A percentile compares a stretch with the other conserved stretches of the same genome.
These are phyloP conservation scores for Hydractinia symbiolongicarpus DNA, from an alignment of 30 jellyfish, hydroid and myxozoan species.

Conservation along the genomic window DNA sequence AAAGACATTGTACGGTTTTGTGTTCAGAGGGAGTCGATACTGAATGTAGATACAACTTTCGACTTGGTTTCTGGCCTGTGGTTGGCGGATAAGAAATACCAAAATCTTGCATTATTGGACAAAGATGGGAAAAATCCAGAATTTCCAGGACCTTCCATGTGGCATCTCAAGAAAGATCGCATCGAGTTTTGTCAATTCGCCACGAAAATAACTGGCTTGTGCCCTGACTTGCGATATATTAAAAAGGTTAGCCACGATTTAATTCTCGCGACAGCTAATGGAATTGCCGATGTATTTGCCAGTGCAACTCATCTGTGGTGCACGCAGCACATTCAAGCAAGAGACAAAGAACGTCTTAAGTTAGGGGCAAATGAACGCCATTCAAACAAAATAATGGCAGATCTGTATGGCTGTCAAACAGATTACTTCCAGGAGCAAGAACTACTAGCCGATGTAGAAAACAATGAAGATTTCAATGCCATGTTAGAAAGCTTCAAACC, in stretches of 20 bases:
- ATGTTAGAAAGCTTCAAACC: neutral
- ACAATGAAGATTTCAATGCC: neutral
- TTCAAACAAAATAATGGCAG: conserved; percentile 35
- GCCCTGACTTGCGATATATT: conserved; percentile 17
- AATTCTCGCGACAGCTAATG: conserved; percentile 36
- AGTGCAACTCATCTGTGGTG: conserved; percentile 44
- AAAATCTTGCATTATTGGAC: conserved; percentile 31
- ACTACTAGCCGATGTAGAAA: conserved; percentile 18
- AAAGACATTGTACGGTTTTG: conserved; percentile 35
- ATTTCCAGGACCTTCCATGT: conserved; percentile 1
- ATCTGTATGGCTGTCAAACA: conserved; percentile 37
- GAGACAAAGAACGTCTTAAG: conserved; percentile 26
- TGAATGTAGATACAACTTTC: conserved; percentile 40
- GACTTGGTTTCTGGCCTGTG: conserved; percentile 23
- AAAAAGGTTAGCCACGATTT: conserved; percentile 46
- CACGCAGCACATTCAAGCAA: conserved; percentile 38
- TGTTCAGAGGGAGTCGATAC: conserved; percentile 21
- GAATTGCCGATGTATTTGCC: conserved; percentile 21
- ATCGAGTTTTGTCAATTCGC: conserved; percentile 19
- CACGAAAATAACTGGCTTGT: conserved; percentile 17
- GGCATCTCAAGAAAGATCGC: conserved; percentile 32
- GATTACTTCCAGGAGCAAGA: conserved; percentile 17
- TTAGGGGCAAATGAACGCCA: conserved; percentile 37
- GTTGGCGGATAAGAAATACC: conserved; percentile 34
- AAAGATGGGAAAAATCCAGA: conserved; percentile 13